Conservation (phyloP, 2,797 vertebrate species). For the Pterois miles region DNA sequence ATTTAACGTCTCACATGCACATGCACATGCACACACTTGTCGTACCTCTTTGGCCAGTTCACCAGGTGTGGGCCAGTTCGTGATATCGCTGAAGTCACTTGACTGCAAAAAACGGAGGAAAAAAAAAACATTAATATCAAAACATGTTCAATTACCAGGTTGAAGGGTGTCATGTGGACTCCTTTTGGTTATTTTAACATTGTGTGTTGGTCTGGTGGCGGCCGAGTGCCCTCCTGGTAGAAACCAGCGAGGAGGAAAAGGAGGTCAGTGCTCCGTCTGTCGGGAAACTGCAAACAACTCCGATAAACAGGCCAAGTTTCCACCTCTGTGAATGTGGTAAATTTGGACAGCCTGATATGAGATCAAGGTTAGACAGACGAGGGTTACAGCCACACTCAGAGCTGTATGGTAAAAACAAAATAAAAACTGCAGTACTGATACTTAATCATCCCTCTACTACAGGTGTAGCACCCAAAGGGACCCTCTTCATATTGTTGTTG, state of each 20-base stretch:
- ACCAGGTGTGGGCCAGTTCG: conserved; percentile 96
- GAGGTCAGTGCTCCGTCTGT: conserved; percentile 56
- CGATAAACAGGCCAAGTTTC: conserved; percentile 45
- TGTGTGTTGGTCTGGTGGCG: neutral
- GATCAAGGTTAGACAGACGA: conserved; percentile 46
- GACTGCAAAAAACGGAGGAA: conserved; percentile 76
- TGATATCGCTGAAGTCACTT: conserved; percentile 92
- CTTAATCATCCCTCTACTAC: neutral
- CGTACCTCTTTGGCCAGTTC: conserved; percentile 93
- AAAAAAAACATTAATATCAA: neutral
- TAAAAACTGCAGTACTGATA: neutral
- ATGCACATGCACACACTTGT: neutral
- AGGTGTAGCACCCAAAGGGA: neutral
- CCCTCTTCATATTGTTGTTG: neutral
- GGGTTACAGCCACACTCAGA: neutral
- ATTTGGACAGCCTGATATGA: conserved; percentile 57
- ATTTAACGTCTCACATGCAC: neutral
- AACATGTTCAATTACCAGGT: neutral
- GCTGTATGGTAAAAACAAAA: neutral
- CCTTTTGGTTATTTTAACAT: neutral
- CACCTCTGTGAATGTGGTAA: neutral
- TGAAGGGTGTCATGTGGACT: neutral
- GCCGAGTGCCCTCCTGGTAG: neutral
- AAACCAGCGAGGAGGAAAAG: conserved; percentile 17
- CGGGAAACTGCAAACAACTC: conserved; percentile 48